Evolutionary conservation across 1,140 invertebrate species (phyloP).

Genomic region (Drosophila nikananu): DNA sequence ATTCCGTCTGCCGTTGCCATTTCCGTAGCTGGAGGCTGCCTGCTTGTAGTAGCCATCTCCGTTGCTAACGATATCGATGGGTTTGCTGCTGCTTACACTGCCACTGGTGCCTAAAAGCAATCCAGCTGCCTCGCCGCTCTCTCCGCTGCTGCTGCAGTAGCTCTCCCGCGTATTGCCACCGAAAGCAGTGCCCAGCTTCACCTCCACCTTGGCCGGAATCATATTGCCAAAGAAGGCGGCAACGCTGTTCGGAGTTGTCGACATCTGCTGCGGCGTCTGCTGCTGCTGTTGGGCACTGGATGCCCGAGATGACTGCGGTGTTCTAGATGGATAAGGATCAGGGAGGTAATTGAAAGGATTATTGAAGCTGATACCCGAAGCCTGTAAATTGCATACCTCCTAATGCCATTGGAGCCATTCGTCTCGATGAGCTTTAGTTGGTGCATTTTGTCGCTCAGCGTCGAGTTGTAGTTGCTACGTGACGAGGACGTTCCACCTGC

Average conservation of each 20-base stretch:
- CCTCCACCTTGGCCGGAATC: conserved; percentile 83
- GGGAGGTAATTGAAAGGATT: background rate
- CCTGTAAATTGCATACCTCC: conserved; percentile 25
- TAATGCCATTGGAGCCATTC: conserved; percentile 51
- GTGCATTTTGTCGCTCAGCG: conserved; percentile 70
- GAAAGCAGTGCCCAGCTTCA: conserved; percentile 64
- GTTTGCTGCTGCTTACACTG: conserved; percentile 45
- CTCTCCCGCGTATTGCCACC: conserved; percentile 49
- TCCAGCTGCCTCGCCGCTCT: conserved; percentile 48
- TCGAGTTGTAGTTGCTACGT: conserved; percentile 33
- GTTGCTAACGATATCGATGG: conserved; percentile 75
- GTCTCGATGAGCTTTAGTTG: conserved; percentile 59
- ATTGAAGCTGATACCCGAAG: background rate
- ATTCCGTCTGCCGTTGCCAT: conserved; percentile 47
- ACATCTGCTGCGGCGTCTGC: conserved; percentile 35
- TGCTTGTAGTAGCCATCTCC: conserved; percentile 55
- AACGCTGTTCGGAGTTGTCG: conserved; percentile 72
- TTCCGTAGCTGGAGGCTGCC: conserved; percentile 40
- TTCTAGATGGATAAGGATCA: conserved; percentile 30
- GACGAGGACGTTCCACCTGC: conserved; percentile 8
- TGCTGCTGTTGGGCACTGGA: conserved; percentile 57
- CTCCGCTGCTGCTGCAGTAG: conserved; percentile 68
- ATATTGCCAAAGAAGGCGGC: conserved; percentile 83
- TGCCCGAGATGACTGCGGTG: conserved; percentile 61
- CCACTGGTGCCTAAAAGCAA: background rate